A percentile compares a stretch with the other conserved stretches of the same genome.
Evolutionary conservation across 2,888 invertebrate species (phyloP).

Genomic region (Chromoteleia sp.): DNA sequence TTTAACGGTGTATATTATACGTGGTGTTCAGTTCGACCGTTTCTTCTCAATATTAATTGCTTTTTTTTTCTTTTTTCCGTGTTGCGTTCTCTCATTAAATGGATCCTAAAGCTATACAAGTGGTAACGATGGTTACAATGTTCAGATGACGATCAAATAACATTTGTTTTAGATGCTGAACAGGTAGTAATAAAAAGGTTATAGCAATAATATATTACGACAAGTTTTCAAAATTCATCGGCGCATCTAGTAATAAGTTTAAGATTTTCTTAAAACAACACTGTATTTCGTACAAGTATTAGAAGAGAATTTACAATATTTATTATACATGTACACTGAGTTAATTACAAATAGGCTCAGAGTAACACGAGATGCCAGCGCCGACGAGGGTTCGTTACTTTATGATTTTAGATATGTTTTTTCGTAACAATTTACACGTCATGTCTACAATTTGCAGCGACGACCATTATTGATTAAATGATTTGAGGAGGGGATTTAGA

Average conservation of each 20-base stretch:
- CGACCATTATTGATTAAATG: neutral
- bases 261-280: constrained; percentile 74
- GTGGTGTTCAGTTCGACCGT: neutral
- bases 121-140: constrained; percentile 67
- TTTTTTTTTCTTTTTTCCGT: neutral
- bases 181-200: constrained; percentile 76
- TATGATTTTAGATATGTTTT: constrained; percentile 62
- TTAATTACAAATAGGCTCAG: constrained; percentile 75
- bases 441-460: neutral
- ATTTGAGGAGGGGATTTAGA: no score
- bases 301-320: constrained; percentile 77
- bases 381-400: constrained; percentile 14
- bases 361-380: constrained; percentile 73
- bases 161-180: constrained; percentile 74
- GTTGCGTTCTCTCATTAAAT: constrained; percentile 11
- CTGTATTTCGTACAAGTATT: constrained; percentile 75
- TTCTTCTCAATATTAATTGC: neutral
- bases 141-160: constrained; percentile 73
- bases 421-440: constrained; percentile 40
- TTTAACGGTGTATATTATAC: neutral
- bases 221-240: constrained; percentile 74
- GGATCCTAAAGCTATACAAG: constrained; percentile 73
- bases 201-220: constrained; percentile 74
- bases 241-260: constrained; percentile 72
- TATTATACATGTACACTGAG: constrained; percentile 77